phyloP scores from a whole-genome alignment of 2,888 invertebrate species.

The Ophonus ardosiacus region DNA sequence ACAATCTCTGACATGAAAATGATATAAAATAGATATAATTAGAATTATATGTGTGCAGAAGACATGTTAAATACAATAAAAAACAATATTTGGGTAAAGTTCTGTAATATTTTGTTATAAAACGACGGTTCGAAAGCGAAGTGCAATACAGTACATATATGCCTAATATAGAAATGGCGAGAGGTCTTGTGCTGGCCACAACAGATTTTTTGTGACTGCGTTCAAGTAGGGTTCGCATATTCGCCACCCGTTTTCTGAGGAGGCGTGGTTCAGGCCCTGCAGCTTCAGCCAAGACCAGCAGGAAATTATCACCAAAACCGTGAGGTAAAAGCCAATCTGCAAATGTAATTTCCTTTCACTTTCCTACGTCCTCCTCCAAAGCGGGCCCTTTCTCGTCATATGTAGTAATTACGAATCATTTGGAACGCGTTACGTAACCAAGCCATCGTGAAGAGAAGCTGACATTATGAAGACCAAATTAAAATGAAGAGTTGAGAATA shows the following conservation, averaged over 20 bases:
- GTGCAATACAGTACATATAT: too few relatives aligned
- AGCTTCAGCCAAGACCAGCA: conserved; percentile 8
- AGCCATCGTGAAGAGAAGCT: neutral
- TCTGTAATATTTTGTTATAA: too few relatives aligned
- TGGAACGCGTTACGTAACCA: neutral
- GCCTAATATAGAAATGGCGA: too few relatives aligned
- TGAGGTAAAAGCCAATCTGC: conserved; percentile 34
- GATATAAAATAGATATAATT: too few relatives aligned
- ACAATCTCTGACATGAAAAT: too few relatives aligned
- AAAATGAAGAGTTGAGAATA: too few relatives aligned
- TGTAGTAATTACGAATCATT: neutral
- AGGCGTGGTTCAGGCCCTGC: conserved; percentile 9
- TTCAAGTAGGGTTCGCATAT: neutral
- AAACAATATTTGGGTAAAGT: too few relatives aligned
- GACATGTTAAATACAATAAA: too few relatives aligned
- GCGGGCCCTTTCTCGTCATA: neutral
- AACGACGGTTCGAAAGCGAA: too few relatives aligned
- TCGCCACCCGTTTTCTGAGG: neutral
- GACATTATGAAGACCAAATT: too few relatives aligned
- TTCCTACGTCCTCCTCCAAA: neutral
- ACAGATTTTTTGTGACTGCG: neutral
- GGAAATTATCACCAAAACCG: conserved; percentile 37
- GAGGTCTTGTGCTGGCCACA: too few relatives aligned
- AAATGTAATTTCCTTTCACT: conserved; percentile 24
- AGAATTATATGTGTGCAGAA: too few relatives aligned